Evolutionary conservation across 2,113 vertebrate species (phyloP).

Genomic region (Hepsetus odoe): DNA sequence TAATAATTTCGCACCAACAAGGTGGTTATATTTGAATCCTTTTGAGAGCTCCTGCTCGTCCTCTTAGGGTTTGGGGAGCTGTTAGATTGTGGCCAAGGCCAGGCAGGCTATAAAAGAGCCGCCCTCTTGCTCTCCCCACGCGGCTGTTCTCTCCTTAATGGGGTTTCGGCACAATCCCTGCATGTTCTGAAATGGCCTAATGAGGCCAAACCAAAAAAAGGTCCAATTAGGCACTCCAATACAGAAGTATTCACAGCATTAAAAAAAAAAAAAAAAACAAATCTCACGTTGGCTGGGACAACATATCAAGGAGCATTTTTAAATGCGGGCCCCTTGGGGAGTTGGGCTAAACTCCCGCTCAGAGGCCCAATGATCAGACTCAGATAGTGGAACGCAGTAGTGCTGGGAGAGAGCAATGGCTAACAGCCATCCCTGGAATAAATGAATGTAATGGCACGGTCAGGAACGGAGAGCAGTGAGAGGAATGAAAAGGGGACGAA

Average conservation of each 20-base stretch:
- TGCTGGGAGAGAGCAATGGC: background rate
- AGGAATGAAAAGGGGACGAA: background rate
- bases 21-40: too few species aligned
- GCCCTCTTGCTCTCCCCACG: slow-evolving; percentile 51
- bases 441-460: slow-evolving; percentile 22
- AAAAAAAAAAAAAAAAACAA: too few species aligned
- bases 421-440: slow-evolving; percentile 23
- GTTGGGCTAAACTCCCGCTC: slow-evolving; percentile 35
- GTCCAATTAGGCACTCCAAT: slow-evolving; percentile 43
- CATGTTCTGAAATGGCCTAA: slow-evolving; percentile 47
- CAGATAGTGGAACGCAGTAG: background rate
- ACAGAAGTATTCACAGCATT: slow-evolving; percentile 14
- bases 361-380: slow-evolving; percentile 32
- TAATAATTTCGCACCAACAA: too few species aligned
- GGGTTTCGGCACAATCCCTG: slow-evolving; percentile 54
- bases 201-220: slow-evolving; percentile 52
- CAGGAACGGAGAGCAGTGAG: background rate
- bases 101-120: slow-evolving; percentile 52
- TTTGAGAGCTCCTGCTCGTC: slow-evolving; percentile 17
- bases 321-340: slow-evolving; percentile 7
- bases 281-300: slow-evolving; percentile 21
- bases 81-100: slow-evolving; percentile 53
- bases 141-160: slow-evolving; percentile 43
- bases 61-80: slow-evolving; percentile 16
- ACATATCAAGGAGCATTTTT: slow-evolving; percentile 27